Conservation (phyloP, 2,113 vertebrate species). For the Trematomus loennbergii region DNA sequence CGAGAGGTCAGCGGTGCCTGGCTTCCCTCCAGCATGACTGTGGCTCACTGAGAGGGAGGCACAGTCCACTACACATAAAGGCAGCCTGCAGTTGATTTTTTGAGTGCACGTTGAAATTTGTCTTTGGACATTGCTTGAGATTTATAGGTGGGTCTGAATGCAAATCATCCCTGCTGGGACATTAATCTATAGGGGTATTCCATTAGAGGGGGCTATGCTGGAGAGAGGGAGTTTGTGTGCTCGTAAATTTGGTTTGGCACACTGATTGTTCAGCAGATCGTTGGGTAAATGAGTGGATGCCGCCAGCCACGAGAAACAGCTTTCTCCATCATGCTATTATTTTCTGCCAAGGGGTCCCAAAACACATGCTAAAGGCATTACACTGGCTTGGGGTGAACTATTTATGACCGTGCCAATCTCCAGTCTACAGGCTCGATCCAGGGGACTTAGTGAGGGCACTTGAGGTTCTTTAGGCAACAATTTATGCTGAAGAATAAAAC, state of each 20-base stretch:
- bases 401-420: conserved; percentile 68
- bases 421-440: conserved; percentile 38
- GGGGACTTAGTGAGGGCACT: conserved; percentile 39
- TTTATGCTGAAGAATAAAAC: conserved; percentile 47
- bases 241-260: conserved; percentile 78
- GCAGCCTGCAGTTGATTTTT: conserved; percentile 54
- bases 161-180: conserved; percentile 76
- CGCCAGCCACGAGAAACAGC: conserved; percentile 59
- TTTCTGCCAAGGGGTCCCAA: conserved; percentile 46
- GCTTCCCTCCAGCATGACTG: conserved; percentile 25
- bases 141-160: conserved; percentile 74
- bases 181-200: conserved; percentile 78
- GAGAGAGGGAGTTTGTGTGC: conserved; percentile 61
- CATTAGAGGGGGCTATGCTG: conserved; percentile 72
- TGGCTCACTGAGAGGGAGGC: neutral
- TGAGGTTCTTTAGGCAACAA: conserved; percentile 45
- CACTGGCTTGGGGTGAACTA: conserved; percentile 45
- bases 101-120: conserved; percentile 62
- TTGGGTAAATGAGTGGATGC: conserved; percentile 65
- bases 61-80: conserved; percentile 35
- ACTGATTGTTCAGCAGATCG: conserved; percentile 82
- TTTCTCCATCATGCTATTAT: conserved; percentile 65
- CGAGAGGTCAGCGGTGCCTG: conserved; percentile 44
- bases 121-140: conserved; percentile 67
- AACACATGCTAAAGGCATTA: conserved; percentile 68